Conservation (phyloP, 2,113 vertebrate genomes). For the Takifugu flavidus region DNA sequence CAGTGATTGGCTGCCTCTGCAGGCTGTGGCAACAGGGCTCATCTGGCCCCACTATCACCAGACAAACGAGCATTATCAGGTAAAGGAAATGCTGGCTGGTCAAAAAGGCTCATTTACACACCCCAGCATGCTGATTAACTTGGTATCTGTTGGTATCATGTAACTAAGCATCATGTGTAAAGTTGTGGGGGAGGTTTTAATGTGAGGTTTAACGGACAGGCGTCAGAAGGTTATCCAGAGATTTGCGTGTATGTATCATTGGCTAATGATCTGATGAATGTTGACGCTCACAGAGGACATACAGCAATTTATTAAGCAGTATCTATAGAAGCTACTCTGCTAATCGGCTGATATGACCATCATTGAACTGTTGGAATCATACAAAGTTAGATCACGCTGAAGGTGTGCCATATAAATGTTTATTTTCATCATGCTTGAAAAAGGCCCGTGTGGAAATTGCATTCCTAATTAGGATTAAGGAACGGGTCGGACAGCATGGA, state of each 20-base stretch:
- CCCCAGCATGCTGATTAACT: slow-evolving; percentile 51
- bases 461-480: slow-evolving; percentile 83
- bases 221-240: slow-evolving; percentile 43
- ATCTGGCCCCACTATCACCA: slow-evolving; percentile 21
- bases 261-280: slow-evolving; percentile 28
- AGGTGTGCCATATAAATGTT: slow-evolving; percentile 34
- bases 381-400: slow-evolving; percentile 17
- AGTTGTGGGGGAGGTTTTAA: slow-evolving; percentile 21
- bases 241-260: slow-evolving; percentile 50
- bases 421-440: slow-evolving; percentile 64
- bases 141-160: slow-evolving; percentile 46
- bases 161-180: neutral
- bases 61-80: slow-evolving; percentile 47
- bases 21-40: slow-evolving; percentile 34
- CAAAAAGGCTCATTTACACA: slow-evolving; percentile 27
- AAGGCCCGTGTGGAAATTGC: slow-evolving; percentile 67
- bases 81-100: slow-evolving; percentile 52
- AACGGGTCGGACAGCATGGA: slow-evolving; percentile 72
- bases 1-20: slow-evolving; percentile 62
- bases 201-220: slow-evolving; percentile 20
- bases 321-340: slow-evolving; percentile 5
- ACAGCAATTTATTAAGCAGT: slow-evolving; percentile 29
- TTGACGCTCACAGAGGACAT: slow-evolving; percentile 26
- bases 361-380: slow-evolving; percentile 6
- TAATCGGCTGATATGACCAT: slow-evolving; percentile 22